Conservation (phyloP, 2,797 vertebrate genomes). For the Lepus townsendii region DNA sequence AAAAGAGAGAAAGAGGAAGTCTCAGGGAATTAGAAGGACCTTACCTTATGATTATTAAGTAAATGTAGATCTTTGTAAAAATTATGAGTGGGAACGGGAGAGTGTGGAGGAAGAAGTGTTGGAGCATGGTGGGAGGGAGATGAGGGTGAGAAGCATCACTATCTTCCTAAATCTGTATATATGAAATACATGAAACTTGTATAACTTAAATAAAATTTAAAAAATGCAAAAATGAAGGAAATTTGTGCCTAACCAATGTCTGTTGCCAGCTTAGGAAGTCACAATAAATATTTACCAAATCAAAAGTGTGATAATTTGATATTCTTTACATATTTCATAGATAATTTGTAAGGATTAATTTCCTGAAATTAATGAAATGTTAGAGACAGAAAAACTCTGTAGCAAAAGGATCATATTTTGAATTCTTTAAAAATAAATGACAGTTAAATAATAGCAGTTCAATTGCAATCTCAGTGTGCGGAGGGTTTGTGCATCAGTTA, state of each 20-base stretch:
- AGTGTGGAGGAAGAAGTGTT: too few relatives aligned
- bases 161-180: too few relatives aligned
- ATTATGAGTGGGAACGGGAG: too few relatives aligned
- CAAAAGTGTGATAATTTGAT: neutral
- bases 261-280: neutral
- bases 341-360: conserved; percentile 30
- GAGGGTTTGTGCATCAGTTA: neutral
- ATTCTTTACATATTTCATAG: conserved; percentile 16
- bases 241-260: neutral
- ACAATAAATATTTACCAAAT: conserved; percentile 38
- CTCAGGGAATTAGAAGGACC: neutral
- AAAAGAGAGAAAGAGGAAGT: neutral
- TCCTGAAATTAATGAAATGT: neutral
- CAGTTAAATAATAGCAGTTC: neutral
- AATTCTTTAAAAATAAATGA: neutral
- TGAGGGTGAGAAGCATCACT: too few relatives aligned
- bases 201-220: too few relatives aligned
- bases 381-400: conserved; percentile 18
- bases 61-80: too few relatives aligned
- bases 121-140: too few relatives aligned
- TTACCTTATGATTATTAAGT: too few relatives aligned
- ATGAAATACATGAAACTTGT: too few relatives aligned
- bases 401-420: neutral
- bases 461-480: neutral
- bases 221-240: too few relatives aligned